Evolutionary conservation across 64 coral and sea anemone genomes (phyloP), one percentile per base, ranked within the genome.

Genomic region (Acropora tenuis): DNA sequence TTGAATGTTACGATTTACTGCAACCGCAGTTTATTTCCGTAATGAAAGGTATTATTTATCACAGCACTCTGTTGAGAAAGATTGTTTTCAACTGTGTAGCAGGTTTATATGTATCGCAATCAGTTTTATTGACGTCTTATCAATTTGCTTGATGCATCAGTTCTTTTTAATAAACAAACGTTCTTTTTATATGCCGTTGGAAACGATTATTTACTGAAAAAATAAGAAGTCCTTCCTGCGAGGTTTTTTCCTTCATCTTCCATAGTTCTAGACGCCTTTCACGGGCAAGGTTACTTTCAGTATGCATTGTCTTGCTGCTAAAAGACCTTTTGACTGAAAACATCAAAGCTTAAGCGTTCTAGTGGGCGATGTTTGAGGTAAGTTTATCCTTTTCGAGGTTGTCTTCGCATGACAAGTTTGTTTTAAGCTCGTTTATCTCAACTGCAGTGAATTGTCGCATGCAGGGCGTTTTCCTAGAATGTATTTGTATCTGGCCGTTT

Each of bases 351-450:
- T 10, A 48, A 72, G 50, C 45, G 17, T 85, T 85, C 49, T 17
- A 40, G 52, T 55, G 18, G 42, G 65, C 47, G 41, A 41, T 65
- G 65, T 69, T 85, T 85, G 61, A 85, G 82, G 82, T 85, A 85
- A 85, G 67, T 43, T 18, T 85, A 47, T 71, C 65, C 82, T 71
- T 71, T 71, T 71, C 17, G 61, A 43, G 59, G 82, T 85, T 85
- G 6, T 5, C 5, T 0, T 55, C 47, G 60, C 65, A 85, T 84
- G 59, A n/a, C 59, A 84, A 68, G 59, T 76, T 78, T 78, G 48
- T 44, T 48, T 78, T 63, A 85, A 49, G 82, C 82, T 85, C 72
- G 5, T 85, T 85, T 71, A 4, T 71, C 66, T 81, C 53, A 44
- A 7, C 30, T 30, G 30, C 30, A 30, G 30, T 30, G 30, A 30